Evolutionary conservation across 2,888 invertebrate species (phyloP).

Genomic region (Xylota sylvarum): DNA sequence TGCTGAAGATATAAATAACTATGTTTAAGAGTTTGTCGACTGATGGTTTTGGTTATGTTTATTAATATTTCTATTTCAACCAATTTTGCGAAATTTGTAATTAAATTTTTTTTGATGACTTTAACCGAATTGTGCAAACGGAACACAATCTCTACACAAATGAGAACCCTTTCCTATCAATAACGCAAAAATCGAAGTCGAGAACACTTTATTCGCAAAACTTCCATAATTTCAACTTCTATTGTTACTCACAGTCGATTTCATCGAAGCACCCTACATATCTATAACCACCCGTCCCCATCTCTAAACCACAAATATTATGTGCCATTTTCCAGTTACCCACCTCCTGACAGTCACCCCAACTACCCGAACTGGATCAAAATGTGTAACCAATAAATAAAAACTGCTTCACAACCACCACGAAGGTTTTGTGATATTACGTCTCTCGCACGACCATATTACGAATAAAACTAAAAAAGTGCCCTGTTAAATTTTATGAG

Average conservation of each 20-base stretch:
- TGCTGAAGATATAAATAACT: no score
- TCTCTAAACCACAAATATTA: constrained; percentile 39
- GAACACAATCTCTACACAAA: not conserved
- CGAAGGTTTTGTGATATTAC: constrained; percentile 34
- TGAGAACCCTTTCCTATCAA: not conserved
- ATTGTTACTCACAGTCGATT: constrained; percentile 59
- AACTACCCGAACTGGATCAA: constrained; percentile 34
- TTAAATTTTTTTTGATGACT: not conserved
- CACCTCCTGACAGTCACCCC: not conserved
- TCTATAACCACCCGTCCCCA: constrained; percentile 3
- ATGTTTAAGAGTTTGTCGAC: no score
- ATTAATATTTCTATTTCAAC: no score
- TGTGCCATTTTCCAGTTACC: constrained; percentile 42
- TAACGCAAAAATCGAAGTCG: constrained; percentile 17
- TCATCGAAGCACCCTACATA: constrained; percentile 48
- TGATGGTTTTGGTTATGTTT: no score
- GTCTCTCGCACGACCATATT: constrained; percentile 58
- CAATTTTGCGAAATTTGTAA: no score
- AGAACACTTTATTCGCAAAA: constrained; percentile 36
- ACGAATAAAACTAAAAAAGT: constrained; percentile 65
- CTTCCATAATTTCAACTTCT: constrained; percentile 27
- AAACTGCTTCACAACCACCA: constrained; percentile 34
- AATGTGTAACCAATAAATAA: constrained; percentile 68
- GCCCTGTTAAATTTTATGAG: constrained; percentile 70
- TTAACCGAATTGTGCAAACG: not conserved